phyloP scores from a whole-genome alignment of 2,797 vertebrate species.

The Halcyon leucocephala region DNA sequence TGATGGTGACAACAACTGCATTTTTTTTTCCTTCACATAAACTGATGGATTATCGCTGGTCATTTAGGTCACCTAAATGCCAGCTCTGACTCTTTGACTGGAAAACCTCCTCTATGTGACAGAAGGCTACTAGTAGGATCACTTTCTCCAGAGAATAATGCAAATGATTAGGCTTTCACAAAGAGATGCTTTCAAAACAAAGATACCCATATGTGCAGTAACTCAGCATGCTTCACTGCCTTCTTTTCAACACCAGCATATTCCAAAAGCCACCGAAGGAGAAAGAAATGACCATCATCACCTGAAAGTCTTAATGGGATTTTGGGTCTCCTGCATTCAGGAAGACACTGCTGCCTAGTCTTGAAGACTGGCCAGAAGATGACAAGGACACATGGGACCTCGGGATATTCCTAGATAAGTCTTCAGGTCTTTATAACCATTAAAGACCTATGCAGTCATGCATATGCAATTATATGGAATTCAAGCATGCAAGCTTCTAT shows the following conservation, averaged over 20 bases:
- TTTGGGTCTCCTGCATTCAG: neutral
- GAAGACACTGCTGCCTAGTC: neutral
- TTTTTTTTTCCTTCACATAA: neutral
- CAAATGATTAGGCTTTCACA: neutral
- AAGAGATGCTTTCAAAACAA: neutral
- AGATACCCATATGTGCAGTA: neutral
- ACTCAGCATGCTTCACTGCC: neutral
- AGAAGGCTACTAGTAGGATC: neutral
- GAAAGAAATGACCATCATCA: neutral
- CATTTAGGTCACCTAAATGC: constrained; percentile 62
- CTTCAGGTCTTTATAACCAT: neutral
- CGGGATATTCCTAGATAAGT: neutral
- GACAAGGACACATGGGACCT: neutral
- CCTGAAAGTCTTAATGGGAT: neutral
- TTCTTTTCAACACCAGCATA: neutral
- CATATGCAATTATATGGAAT: neutral
- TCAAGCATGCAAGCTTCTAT: rapidly evolving
- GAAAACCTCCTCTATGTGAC: neutral
- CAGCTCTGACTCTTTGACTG: neutral
- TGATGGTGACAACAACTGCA: neutral
- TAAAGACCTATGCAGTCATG: neutral
- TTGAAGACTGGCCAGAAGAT: neutral
- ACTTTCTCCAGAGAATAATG: neutral
- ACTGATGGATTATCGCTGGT: neutral
- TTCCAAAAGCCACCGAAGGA: neutral